Conservation (phyloP, 2,888 invertebrate genomes). For the Drosophila mimica region DNA sequence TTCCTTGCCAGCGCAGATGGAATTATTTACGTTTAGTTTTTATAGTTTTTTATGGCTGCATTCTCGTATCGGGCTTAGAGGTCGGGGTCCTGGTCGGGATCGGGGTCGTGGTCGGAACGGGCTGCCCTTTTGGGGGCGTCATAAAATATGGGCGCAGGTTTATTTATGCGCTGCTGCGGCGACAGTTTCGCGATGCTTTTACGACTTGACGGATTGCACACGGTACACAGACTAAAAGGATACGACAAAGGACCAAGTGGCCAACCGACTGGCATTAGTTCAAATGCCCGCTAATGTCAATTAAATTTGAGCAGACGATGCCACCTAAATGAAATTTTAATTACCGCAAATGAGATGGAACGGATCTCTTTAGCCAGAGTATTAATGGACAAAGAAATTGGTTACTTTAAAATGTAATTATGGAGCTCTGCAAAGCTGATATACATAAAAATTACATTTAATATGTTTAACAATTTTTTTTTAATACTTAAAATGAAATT, state of each 20-base stretch:
- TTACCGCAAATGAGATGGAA: slow-evolving; percentile 72
- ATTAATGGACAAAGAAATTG: slow-evolving; percentile 43
- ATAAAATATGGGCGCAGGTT: slow-evolving; percentile 81
- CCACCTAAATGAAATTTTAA: slow-evolving; percentile 73
- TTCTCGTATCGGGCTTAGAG: slow-evolving; percentile 27
- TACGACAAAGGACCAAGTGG: slow-evolving; percentile 7
- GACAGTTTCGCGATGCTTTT: slow-evolving; percentile 74
- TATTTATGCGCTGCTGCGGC: slow-evolving; percentile 74
- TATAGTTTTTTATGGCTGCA: slow-evolving; percentile 79
- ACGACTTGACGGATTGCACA: slow-evolving; percentile 75
- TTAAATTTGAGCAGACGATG: slow-evolving; percentile 70
- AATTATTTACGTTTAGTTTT: slow-evolving; percentile 84
- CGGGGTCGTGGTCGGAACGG: not conserved
- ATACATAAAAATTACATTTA: not conserved
- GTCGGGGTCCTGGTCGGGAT: not conserved
- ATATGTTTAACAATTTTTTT: not conserved
- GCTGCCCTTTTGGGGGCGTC: slow-evolving; percentile 51
- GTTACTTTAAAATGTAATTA: slow-evolving; percentile 35
- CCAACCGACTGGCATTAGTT: slow-evolving; percentile 56
- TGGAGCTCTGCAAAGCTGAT: not conserved
- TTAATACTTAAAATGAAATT: too few relatives aligned
- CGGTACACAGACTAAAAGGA: slow-evolving; percentile 34
- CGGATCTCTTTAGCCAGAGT: slow-evolving; percentile 12
- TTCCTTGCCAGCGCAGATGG: slow-evolving; percentile 65
- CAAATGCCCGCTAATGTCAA: slow-evolving; percentile 75